Base-by-base conservation (phyloP, 2,797 vertebrate genomes). In the Sebastes steindachneri region DNA sequence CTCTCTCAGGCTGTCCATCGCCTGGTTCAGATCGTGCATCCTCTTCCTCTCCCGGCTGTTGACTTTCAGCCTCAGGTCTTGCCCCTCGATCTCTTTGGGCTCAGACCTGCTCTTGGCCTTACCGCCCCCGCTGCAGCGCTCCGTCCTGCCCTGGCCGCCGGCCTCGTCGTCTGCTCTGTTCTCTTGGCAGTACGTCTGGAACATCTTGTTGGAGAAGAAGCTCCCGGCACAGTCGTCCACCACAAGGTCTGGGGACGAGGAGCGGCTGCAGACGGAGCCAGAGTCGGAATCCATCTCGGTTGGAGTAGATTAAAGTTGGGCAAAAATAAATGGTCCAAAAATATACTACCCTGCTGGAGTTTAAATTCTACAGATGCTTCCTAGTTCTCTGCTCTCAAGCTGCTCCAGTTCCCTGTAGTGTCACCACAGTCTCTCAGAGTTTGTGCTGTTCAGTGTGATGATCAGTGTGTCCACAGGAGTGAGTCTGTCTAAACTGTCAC, bases 21-120 rank as follows among this genome's bases (percentile, higher is more conserved):
- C 97, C 92, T 95, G 94, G 91, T 97, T 97, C 80, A 97, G 92
- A 74, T 97, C 96, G 1, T 97, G 96, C 96, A 97, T 97, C 75
- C 97, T 94, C 75, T 96, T 96, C 86, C 96, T 94, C 88, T 97
- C 97, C 0, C 96, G 95, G 29, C 96, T 96, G 93, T 97, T 97
- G 65, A 97, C 96, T 76, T 96, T 97, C 53, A 97, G 93, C n/a
- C 96, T 92, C 85, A 96, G 81, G 45, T 96, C 95, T 79, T 97
- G 96, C 51, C 80, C 19, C 73, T 96, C 94, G 0, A 94, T 92
- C 60, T 96, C 95, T 79, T 51, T 73, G 21, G 78, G 84, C 0
- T 94, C 94, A 0, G 87, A 80, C 15, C 86, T 83, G 87, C 2
- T 57, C 28, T 89, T 93, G 82, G 10, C 64, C 82, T 95, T 95